Evolutionary conservation across 2,888 invertebrate species (phyloP).

Genomic region (Pemphredon lugubris): DNA sequence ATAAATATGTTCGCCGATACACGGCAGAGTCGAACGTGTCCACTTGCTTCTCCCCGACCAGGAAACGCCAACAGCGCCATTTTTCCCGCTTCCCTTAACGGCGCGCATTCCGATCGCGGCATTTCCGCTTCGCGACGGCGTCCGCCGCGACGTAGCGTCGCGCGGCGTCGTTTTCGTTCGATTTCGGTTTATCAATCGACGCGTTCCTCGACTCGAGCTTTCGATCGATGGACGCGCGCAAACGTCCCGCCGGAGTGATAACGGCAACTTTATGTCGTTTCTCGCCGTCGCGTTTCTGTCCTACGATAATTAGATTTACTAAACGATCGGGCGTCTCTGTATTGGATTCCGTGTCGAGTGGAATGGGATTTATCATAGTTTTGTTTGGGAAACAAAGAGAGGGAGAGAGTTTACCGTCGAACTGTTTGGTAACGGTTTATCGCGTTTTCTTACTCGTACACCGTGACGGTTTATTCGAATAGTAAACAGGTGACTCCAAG

Average conservation of each 20-base stretch:
- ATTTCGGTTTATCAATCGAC: too few relatives aligned
- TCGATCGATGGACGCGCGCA: too few relatives aligned
- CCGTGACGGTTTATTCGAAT: neutral
- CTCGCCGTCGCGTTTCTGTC: constrained; percentile 1
- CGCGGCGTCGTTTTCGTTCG: neutral
- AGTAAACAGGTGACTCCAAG: too few relatives aligned
- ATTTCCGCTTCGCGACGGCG: constrained; percentile 37
- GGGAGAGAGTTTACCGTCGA: constrained; percentile 16
- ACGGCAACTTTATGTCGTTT: too few relatives aligned
- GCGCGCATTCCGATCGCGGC: constrained; percentile 1
- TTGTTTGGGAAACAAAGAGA: constrained; percentile 8
- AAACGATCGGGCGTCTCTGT: constrained; percentile 22
- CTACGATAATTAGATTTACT: constrained; percentile 32
- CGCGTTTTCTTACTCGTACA: constrained; percentile 11
- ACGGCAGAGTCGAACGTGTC: constrained; percentile 23
- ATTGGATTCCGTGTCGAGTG: constrained; percentile 4
- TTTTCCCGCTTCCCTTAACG: neutral
- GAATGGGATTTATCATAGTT: constrained; percentile 17
- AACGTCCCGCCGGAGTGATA: too few relatives aligned
- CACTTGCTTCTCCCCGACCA: constrained; percentile 22
- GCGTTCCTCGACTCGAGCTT: too few relatives aligned
- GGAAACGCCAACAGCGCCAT: constrained; percentile 37
- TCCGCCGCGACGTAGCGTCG: constrained; percentile 4
- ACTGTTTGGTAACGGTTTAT: constrained; percentile 28
- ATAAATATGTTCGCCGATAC: constrained; percentile 51